These are phyloP conservation scores for Meiosimyza decipiens DNA, from an alignment of 2,888 invertebrate genomes.

Conservation along the genomic window DNA sequence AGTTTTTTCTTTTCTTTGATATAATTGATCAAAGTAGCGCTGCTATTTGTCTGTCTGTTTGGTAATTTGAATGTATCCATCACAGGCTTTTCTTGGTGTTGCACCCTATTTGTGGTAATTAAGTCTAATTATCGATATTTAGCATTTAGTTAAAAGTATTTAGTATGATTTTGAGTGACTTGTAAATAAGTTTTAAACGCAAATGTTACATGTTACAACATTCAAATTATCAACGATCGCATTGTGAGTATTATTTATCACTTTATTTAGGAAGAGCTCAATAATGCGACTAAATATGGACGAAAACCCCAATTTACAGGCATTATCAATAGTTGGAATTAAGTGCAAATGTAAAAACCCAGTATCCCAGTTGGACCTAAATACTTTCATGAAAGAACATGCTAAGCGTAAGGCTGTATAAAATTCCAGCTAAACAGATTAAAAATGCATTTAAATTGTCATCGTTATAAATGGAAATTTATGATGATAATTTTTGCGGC, in stretches of 20 bases:
- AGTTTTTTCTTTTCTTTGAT: conserved; percentile 34
- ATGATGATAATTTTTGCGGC: conserved; percentile 24
- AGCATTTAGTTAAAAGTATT: conserved; percentile 37
- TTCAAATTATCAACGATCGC: too few species aligned
- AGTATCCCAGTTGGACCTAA: too few species aligned
- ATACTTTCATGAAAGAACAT: too few species aligned
- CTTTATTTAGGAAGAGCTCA: too few species aligned
- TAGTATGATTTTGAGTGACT: neutral
- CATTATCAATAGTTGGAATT: too few species aligned
- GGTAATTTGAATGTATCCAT: neutral
- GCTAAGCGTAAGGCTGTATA: too few species aligned
- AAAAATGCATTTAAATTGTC: conserved; percentile 25
- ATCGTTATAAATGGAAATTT: conserved; percentile 32
- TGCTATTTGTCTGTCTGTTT: neutral
- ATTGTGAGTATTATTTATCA: too few species aligned
- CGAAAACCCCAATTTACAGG: too few species aligned
- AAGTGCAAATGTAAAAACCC: too few species aligned
- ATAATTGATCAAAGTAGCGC: conserved; percentile 58
- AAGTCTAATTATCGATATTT: conserved; percentile 36
- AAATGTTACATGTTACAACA: too few species aligned
- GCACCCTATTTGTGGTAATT: conserved; percentile 15
- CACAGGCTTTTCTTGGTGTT: neutral
- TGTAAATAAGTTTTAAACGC: too few species aligned
- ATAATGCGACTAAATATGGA: too few species aligned
- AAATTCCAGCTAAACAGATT: conserved; percentile 15